Conservation (phyloP, 2,888 invertebrate genomes). For the Euphydryas editha region DNA sequence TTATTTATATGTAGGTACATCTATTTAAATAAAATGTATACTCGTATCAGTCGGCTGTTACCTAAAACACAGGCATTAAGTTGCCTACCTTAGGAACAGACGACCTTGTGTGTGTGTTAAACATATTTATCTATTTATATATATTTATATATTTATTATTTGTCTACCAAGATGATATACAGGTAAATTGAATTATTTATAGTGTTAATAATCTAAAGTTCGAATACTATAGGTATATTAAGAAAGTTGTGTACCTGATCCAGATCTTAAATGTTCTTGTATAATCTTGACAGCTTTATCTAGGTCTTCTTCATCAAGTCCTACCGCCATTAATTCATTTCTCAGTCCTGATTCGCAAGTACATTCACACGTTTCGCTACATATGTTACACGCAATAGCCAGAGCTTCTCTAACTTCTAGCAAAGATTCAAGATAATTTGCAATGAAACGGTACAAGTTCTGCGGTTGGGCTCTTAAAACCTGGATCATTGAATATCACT, state of each 20-base stretch:
- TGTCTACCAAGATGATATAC: too few species aligned
- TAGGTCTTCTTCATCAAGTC: slow-evolving; percentile 52
- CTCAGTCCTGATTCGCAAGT: slow-evolving; percentile 55
- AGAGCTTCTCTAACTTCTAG: slow-evolving; percentile 86
- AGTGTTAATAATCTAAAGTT: too few species aligned
- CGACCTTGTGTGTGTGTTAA: too few species aligned
- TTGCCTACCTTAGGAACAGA: too few species aligned
- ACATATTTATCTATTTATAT: too few species aligned
- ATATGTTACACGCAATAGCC: slow-evolving; percentile 57
- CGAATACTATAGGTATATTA: too few species aligned
- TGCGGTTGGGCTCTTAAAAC: slow-evolving; percentile 87
- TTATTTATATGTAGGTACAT: too few species aligned
- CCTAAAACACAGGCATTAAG: too few species aligned
- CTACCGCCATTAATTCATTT: slow-evolving; percentile 54
- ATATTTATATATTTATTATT: too few species aligned
- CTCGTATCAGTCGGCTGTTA: too few species aligned
- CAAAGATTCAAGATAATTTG: slow-evolving; percentile 87
- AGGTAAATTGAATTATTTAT: too few species aligned
- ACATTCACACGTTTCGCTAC: slow-evolving; percentile 50
- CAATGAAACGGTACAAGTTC: slow-evolving; percentile 86
- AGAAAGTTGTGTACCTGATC: slow-evolving; percentile 50
- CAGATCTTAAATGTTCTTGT: slow-evolving; percentile 50
- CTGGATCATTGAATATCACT: slow-evolving; percentile 53
- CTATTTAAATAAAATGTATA: too few species aligned
- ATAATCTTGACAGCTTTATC: slow-evolving; percentile 52